Conservation (phyloP, 92 coral and sea anemone genomes). For the Paramuricea clavata region DNA sequence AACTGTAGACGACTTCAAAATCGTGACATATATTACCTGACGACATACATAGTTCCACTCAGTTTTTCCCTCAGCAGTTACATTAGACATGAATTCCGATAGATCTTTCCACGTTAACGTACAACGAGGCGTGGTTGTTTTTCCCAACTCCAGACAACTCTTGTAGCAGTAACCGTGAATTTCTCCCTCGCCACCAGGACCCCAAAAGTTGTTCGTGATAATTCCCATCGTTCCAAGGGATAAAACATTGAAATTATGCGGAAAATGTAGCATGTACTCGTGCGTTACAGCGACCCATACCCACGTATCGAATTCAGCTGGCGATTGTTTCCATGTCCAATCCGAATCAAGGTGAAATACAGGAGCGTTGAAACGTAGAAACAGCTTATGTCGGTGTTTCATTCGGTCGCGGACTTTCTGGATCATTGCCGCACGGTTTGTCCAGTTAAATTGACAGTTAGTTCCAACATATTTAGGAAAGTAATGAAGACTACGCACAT, state of each 20-base stretch:
- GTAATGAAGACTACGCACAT: slow-evolving; percentile 18
- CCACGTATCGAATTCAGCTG: slow-evolving; percentile 50
- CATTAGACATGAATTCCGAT: slow-evolving; percentile 47
- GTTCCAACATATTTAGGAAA: slow-evolving; percentile 8
- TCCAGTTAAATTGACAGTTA: slow-evolving; percentile 57
- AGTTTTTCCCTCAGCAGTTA: slow-evolving; percentile 17
- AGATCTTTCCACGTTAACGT: slow-evolving; percentile 51
- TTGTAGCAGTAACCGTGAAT: slow-evolving; percentile 36
- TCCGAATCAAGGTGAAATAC: slow-evolving; percentile 23
- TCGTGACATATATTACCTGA: no score
- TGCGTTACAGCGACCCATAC: slow-evolving; percentile 59
- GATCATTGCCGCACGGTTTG: slow-evolving; percentile 46
- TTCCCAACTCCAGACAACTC: neutral
- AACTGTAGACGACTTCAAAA: no score
- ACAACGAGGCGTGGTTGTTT: slow-evolving; percentile 22
- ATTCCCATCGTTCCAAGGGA: slow-evolving; percentile 60
- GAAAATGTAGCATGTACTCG: slow-evolving; percentile 63
- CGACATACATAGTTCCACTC: slow-evolving; percentile 57
- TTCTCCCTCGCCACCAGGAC: neutral
- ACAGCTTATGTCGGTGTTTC: slow-evolving; percentile 54
- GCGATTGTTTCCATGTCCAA: neutral
- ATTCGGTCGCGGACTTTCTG: slow-evolving; percentile 42
- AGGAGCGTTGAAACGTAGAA: slow-evolving; percentile 61
- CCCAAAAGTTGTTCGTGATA: slow-evolving; percentile 49
- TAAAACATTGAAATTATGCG: slow-evolving; percentile 59